Percentiles rank a stretch among this genome's conserved stretches.
These are phyloP conservation scores for Malthinus flaveolus DNA, from an alignment of 2,888 invertebrate genomes.

Conservation along the genomic window DNA sequence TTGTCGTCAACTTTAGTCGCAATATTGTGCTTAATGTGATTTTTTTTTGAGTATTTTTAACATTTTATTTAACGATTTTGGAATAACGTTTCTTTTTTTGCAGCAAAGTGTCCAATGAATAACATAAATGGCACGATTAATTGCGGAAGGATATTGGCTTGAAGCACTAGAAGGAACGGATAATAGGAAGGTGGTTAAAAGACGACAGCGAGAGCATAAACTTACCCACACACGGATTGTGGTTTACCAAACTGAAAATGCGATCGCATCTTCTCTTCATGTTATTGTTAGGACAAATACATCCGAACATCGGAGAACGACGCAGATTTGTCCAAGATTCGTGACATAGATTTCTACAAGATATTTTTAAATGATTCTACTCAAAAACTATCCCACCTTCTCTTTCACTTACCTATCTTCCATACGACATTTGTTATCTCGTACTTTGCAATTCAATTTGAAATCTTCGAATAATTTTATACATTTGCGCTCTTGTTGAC, in stretches of 20 bases:
- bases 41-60: not conserved
- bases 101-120: slow-evolving; percentile 27
- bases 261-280: slow-evolving; percentile 90
- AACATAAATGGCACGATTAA: slow-evolving; percentile 29
- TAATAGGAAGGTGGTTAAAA: slow-evolving; percentile 17
- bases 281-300: slow-evolving; percentile 89
- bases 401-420: slow-evolving; percentile 74
- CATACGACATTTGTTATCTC: slow-evolving; percentile 87
- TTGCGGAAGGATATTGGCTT: slow-evolving; percentile 25
- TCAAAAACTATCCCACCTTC: slow-evolving; percentile 16
- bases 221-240: slow-evolving; percentile 94
- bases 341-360: slow-evolving; percentile 77
- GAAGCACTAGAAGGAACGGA: slow-evolving; percentile 25
- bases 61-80: not conserved
- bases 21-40: slow-evolving; percentile 3
- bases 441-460: slow-evolving; percentile 83
- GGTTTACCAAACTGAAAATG: slow-evolving; percentile 87
- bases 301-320: slow-evolving; percentile 87
- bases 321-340: slow-evolving; percentile 87
- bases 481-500: slow-evolving; percentile 81
- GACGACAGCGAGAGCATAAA: slow-evolving; percentile 38
- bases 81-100: slow-evolving; percentile 15
- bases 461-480: slow-evolving; percentile 82
- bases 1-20: not conserved
- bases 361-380: slow-evolving; percentile 24